phyloP scores from a whole-genome alignment of 2,888 invertebrate genomes.

The Eretmocerus hayati region DNA sequence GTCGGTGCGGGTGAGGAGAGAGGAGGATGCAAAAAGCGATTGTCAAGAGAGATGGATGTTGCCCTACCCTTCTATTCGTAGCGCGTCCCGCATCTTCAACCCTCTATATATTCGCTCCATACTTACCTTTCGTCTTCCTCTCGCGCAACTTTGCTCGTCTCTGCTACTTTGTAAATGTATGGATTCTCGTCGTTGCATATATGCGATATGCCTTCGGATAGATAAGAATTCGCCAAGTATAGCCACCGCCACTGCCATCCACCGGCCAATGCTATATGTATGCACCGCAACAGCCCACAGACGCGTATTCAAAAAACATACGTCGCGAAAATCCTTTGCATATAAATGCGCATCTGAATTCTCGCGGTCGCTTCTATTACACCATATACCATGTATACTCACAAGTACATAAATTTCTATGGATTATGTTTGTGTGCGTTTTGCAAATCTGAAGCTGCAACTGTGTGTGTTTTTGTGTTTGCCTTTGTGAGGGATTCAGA shows the following conservation, averaged over 20 bases:
- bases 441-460: too few species aligned
- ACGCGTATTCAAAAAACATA: constrained; percentile 2
- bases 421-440: too few species aligned
- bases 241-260: not conserved
- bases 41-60: constrained; percentile 40
- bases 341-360: not conserved
- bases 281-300: constrained; percentile 1
- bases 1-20: constrained; percentile 14
- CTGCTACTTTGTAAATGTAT: too few species aligned
- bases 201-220: too few species aligned
- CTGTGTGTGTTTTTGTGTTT: too few species aligned
- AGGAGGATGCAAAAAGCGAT: constrained; percentile 32
- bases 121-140: not conserved
- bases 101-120: not conserved
- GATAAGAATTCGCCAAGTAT: too few species aligned
- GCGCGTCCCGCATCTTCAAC: not conserved
- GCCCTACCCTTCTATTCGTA: constrained; percentile 20
- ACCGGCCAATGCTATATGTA: not conserved
- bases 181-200: too few species aligned
- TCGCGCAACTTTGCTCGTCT: not conserved
- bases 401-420: too few species aligned
- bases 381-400: too few species aligned
- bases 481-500: too few species aligned
- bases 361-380: too few species aligned
- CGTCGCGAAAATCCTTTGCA: constrained; percentile 2